Base-by-base conservation (phyloP, 2,113 vertebrate species). In the Elanoides forficatus region DNA sequence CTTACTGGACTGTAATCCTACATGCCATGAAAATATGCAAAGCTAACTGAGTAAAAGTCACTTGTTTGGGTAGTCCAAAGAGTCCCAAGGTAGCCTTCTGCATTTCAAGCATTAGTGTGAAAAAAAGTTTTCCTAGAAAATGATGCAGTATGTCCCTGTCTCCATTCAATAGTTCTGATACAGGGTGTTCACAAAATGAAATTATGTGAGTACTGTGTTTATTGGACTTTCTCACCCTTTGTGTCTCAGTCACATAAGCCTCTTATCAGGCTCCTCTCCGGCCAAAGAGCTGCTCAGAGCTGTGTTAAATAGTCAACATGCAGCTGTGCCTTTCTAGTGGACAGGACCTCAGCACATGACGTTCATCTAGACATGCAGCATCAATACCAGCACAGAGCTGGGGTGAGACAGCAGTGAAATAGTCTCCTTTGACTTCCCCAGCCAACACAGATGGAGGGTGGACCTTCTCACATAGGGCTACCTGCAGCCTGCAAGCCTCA, bases 191-290 rank as follows among this genome's bases (percentile, higher is more conserved):
- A 62, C 23, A 30, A 43, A 86, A 60, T 42, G 1, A 75, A 83
- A 76, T 47, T 0, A 43, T 83, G 21, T 74, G 68, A 59, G 22
- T 40, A 40, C 25, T 72, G 23, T 36, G 6, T 89, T 94, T 84
- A 89, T 40, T 92, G 43, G 76, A 89, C 70, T 91, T 95, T 62
- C 76, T 94, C 86, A 95, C 52, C 29, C 40, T 79, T 91, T 94
- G 70, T 73, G 75, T 95, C 70, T 78, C 59, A 32, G 45, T 78
- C 62, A 53, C 52, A 68, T 89, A 96, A 88, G 42, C 60, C n/a
- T 89, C 86, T 96, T 94, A 84, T 82, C 26, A 3, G 43, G 4
- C 43, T 63, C 5, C 12, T 85, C 53, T 65, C 21, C 5, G 2
- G 19, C 70, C 88, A 67, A 68, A 53, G 72, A 92, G 78, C 95